Percentiles rank a stretch among this genome's conserved stretches.
phyloP scores from a whole-genome alignment of 2,797 vertebrate species.

The Eupleurogrammus muticus region DNA sequence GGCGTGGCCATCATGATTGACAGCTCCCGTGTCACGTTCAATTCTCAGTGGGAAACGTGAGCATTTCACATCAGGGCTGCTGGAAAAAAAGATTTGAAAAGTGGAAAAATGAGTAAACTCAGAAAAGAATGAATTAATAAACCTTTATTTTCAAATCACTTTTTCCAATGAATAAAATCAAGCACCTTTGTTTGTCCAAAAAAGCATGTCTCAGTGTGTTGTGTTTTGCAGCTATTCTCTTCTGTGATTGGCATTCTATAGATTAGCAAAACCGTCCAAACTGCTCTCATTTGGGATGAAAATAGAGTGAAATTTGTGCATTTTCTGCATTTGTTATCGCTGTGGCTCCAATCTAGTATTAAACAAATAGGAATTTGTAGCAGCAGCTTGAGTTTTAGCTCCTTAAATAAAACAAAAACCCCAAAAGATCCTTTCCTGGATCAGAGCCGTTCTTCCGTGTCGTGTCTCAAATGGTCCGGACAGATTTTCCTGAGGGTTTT shows the following conservation, averaged over 20 bases:
- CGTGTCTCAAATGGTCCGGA: neutral
- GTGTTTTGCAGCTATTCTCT: neutral
- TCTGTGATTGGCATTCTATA: neutral
- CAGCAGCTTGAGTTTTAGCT: neutral
- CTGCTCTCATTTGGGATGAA: neutral
- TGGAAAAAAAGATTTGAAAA: too few relatives aligned
- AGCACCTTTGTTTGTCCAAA: too few relatives aligned
- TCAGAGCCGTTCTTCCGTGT: neutral
- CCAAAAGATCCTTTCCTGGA: neutral
- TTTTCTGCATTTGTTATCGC: neutral
- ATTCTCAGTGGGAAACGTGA: too few relatives aligned
- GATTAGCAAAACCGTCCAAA: neutral
- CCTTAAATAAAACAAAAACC: too few relatives aligned
- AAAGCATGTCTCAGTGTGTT: too few relatives aligned
- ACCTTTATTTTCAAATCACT: too few relatives aligned
- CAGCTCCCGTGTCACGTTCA: too few relatives aligned
- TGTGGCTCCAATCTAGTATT: neutral
- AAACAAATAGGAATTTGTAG: neutral
- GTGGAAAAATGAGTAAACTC: too few relatives aligned
- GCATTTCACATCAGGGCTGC: too few relatives aligned
- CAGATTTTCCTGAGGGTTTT: neutral
- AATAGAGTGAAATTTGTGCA: neutral
- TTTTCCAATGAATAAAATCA: too few relatives aligned
- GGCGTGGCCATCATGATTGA: too few relatives aligned
- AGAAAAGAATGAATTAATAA: too few relatives aligned